Conservation (phyloP, 1,140 invertebrate species). For the Lycorma delicatula region DNA sequence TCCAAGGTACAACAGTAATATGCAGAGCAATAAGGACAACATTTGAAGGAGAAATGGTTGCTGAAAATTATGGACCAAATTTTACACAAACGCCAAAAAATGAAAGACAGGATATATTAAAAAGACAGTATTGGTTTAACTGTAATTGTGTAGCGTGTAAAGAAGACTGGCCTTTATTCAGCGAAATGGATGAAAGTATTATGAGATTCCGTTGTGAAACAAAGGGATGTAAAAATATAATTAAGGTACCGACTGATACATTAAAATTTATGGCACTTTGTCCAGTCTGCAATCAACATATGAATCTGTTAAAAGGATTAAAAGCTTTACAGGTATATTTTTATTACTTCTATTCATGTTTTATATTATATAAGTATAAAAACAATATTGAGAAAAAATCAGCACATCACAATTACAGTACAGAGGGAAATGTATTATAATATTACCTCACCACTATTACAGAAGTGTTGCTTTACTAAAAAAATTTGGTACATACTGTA, state of each 20-base stretch:
- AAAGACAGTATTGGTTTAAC: conserved; percentile 79
- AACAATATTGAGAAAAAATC: too few relatives aligned
- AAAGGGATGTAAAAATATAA: conserved; percentile 50
- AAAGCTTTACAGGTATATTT: conserved; percentile 48
- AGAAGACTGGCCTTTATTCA: conserved; percentile 73
- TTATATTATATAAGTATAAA: too few relatives aligned
- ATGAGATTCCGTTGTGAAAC: conserved; percentile 45
- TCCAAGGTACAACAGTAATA: conserved; percentile 67
- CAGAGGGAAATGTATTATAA: too few relatives aligned
- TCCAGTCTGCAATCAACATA: conserved; percentile 54
- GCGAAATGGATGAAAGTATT: conserved; percentile 50
- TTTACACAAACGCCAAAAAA: conserved; percentile 60
- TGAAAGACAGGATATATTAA: conserved; percentile 56
- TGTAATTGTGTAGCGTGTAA: conserved; percentile 73
- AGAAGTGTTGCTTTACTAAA: too few relatives aligned
- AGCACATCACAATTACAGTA: too few relatives aligned
- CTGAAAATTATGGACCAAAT: conserved; percentile 87
- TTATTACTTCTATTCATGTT: too few relatives aligned
- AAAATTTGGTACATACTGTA: too few relatives aligned
- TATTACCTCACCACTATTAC: too few relatives aligned
- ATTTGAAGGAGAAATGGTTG: conserved; percentile 61
- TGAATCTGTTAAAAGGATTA: conserved; percentile 66
- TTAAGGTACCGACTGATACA: conserved; percentile 51
- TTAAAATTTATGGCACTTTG: conserved; percentile 63
- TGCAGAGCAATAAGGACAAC: conserved; percentile 68